Base-by-base conservation (phyloP, 2,797 vertebrate species). In the Gobionotothen gibberifrons region DNA sequence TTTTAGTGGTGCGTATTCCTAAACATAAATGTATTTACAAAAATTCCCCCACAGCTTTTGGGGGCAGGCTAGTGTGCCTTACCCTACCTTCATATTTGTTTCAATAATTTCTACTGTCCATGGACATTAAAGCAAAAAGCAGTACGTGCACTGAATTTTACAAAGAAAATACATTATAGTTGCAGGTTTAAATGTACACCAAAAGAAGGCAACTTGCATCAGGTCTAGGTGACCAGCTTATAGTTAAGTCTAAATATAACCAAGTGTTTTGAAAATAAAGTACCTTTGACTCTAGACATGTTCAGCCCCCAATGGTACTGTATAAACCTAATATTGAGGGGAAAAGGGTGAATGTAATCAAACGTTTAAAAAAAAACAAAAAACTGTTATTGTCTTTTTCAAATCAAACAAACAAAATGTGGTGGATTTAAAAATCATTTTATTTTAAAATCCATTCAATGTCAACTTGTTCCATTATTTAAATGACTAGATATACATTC, bases 401-500 rank as follows among this genome's bases (percentile, higher is more conserved):
- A 61, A 44, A 40, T 32, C 29, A 63, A 46, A 64, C 32, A 72
- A 21, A 63, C 21, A 44, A 26, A 22, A 62, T 7, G 1, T 47
- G 5, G 2, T 40, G 19, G 69, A 87, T 85, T 92, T 89, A 70
- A 74, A 89, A 87, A 87, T 85, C 0, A 67, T 87, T 94, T 94
- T 94, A 94, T 94, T 95, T 91, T 89, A 51, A 92, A 90, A 93
- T 91, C 87, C 86, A 91, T 92, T 90, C 67, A 89, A 90, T 79
- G 59, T 91, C 88, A 93, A 88, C 87, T 90, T 81, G 59, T 90
- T 85, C 84, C 86, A 81, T 90, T 79, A 78, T 91, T 91, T 89
- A 84, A 92, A 92, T 90, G 89, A 92, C 92, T 93, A 93, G 71
- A 92, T 90, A 85, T 90, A 93, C 92, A 93, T 93, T 92, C 86